These are phyloP conservation scores for Hydropsyche betteni DNA, from an alignment of 2,888 invertebrate genomes.

Conservation along the genomic window DNA sequence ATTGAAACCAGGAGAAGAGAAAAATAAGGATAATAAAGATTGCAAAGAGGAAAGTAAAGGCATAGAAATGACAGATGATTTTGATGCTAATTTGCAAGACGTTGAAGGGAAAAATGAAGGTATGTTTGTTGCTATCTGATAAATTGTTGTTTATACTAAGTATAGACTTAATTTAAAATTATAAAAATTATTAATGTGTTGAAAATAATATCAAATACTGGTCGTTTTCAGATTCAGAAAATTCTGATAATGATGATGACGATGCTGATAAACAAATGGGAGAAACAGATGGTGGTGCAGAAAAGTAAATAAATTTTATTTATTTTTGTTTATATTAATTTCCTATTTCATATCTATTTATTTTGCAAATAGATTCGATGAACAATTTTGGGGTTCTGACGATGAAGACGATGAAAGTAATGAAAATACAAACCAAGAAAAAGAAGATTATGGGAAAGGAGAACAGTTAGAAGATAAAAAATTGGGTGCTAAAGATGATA, in stretches of 20 bases:
- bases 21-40: slow-evolving; percentile 75
- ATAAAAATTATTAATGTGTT: not conserved
- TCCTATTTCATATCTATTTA: slow-evolving; percentile 10
- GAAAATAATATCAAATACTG: slow-evolving; percentile 36
- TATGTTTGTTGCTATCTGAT: not conserved
- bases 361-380: slow-evolving; percentile 65
- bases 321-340: slow-evolving; percentile 7
- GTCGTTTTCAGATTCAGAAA: slow-evolving; percentile 61
- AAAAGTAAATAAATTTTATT: slow-evolving; percentile 63
- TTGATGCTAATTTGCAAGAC: slow-evolving; percentile 87
- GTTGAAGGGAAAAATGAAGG: slow-evolving; percentile 70
- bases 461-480: slow-evolving; percentile 74
- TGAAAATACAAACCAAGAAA: slow-evolving; percentile 63
- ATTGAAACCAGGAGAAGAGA: slow-evolving; percentile 77
- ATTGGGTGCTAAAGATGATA: slow-evolving; percentile 78
- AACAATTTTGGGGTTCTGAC: slow-evolving; percentile 87
- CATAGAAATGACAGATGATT: slow-evolving; percentile 96
- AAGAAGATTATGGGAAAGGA: slow-evolving; percentile 71
- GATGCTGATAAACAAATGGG: slow-evolving; percentile 97
- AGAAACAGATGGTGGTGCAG: slow-evolving; percentile 87
- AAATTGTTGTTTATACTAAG: not conserved
- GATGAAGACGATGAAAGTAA: slow-evolving; percentile 73
- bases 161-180: not conserved
- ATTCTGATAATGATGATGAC: slow-evolving; percentile 76
- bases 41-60: slow-evolving; percentile 90